Base-by-base conservation (phyloP, 2,113 vertebrate genomes). In the Pogonocichla stellata region DNA sequence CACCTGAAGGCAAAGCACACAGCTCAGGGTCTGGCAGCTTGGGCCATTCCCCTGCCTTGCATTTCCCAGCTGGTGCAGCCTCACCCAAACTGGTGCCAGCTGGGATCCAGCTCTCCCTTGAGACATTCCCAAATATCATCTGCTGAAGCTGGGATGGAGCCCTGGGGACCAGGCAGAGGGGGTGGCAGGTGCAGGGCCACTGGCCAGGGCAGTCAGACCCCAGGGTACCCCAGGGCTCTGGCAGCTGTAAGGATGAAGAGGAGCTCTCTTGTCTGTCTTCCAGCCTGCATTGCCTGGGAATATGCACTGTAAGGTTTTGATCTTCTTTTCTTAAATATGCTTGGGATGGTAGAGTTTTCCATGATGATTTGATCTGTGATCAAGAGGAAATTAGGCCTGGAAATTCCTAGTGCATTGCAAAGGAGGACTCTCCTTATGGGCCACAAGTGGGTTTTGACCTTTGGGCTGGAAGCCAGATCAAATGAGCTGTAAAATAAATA, bases 151-250 rank as follows among this genome's bases (percentile, higher is more conserved):
- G 45, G 40, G 61, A 20, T 3, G 17, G 42, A 79, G 29, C 22
- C 22, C 25, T 34, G 5, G 29, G 9, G 5, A 8, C 14, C 8
- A 16, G 12, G 8, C 31, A 58, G 34, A 12, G 15, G 18, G 19
- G 3, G 2, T 17, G 20, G 17, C n/a, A 15, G 5, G 6, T 25
- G 13, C 45, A 47, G 22, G 22, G 3, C 14, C 4, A 11, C 28
- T 29, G 34, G 7, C 4, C 14, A 9, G 19, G 12, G 8, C 31
- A 58, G 34, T 8, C 29, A 23, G 31, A 5, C 8, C 19, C n/a
- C 5, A 4, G 29, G 23, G 18, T 19, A 10, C 31, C 18, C 48
- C 34, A 19, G 12, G 24, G 8, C 29, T 38, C 9, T 19, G 66
- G 43, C 12, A 87, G n/a, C 24, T 13, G 7, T 4, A 17, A 20